Base-by-base conservation (phyloP, 2,113 vertebrate species). In the Upupa epops region DNA sequence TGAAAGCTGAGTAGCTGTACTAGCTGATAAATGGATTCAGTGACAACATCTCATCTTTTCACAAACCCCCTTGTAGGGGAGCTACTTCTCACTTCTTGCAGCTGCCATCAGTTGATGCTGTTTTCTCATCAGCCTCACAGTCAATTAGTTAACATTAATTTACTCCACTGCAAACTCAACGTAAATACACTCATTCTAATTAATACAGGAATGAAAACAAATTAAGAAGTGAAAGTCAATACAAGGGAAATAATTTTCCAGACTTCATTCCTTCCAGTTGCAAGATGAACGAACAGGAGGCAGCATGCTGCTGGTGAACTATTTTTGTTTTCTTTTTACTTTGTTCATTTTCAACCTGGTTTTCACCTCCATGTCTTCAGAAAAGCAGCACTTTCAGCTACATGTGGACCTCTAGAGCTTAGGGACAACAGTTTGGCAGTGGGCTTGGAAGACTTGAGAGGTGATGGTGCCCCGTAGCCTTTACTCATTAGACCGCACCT, bases 101-200 rank as follows among this genome's bases (percentile, higher is more conserved):
- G 81, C 89, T 5, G 0, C 83, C 74, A 76, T 65, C 74, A 90
- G 36, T 5, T 66, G 55, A 69, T 54, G 64, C 75, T 22, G 56
- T 76, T 83, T 92, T 45, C 89, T 94, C 89, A 91, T 83, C 91
- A 94, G 78, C 46, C 71, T 95, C 82, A 87, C 84, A 84, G 73
- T 54, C 74, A 91, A 73, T 93, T 93, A 93, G 83, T 72, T 84
- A 91, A 73, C 52, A 31, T 54, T 78, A 72, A 64, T 86, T 83
- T 75, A 56, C 49, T 79, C 75, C 89, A 87, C 55, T 8, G 34
- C 90, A 92, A 94, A 56, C 76, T 65, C 80, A 80, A 70, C 56
- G 88, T 91, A 95, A 88, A 88, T 81, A 83, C n/a, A 90, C 83
- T 95, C 56, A 86, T 74, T 80, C 68, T 88, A 95, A 92, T 95